These are phyloP conservation scores for Apamea sordens DNA, from an alignment of 2,888 invertebrate species.

Conservation along the genomic window DNA sequence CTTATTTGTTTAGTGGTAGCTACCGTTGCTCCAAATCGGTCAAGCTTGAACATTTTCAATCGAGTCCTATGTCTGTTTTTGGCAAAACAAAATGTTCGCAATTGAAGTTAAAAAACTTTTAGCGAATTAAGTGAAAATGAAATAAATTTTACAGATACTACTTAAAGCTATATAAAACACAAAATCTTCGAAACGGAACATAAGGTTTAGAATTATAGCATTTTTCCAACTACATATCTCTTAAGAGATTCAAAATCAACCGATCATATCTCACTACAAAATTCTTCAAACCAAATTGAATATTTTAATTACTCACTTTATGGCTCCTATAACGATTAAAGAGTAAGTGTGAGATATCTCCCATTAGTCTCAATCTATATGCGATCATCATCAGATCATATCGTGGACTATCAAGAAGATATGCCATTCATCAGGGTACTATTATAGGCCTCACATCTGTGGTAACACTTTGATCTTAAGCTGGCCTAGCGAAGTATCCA, in stretches of 20 bases:
- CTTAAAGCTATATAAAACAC: neutral
- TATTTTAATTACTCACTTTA: slow-evolving; percentile 59
- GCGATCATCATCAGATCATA: slow-evolving; percentile 56
- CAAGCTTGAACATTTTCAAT: neutral
- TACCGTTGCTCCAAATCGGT: slow-evolving; percentile 18
- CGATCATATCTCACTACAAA: slow-evolving; percentile 18
- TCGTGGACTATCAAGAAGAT: slow-evolving; percentile 37
- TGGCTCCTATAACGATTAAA: slow-evolving; percentile 39
- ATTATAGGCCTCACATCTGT: neutral
- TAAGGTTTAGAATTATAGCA: too few relatives aligned
- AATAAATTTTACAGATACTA: neutral
- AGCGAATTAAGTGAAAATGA: neutral
- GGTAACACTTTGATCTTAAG: neutral
- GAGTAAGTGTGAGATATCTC: slow-evolving; percentile 44
- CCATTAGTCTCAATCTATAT: slow-evolving; percentile 56
- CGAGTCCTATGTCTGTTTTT: neutral
- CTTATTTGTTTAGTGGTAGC: slow-evolving; percentile 17
- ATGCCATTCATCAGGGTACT: slow-evolving; percentile 33
- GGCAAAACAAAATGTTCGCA: neutral
- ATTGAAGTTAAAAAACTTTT: neutral
- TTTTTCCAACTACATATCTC: slow-evolving; percentile 4
- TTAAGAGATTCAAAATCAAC: slow-evolving; percentile 3
- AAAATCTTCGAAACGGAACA: neutral
- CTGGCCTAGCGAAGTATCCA: neutral
- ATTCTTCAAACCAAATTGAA: slow-evolving; percentile 41